Percentiles rank a stretch among this genome's conserved stretches.
phyloP scores from a whole-genome alignment of 1,140 invertebrate genomes.

The Bombus fervidus region DNA sequence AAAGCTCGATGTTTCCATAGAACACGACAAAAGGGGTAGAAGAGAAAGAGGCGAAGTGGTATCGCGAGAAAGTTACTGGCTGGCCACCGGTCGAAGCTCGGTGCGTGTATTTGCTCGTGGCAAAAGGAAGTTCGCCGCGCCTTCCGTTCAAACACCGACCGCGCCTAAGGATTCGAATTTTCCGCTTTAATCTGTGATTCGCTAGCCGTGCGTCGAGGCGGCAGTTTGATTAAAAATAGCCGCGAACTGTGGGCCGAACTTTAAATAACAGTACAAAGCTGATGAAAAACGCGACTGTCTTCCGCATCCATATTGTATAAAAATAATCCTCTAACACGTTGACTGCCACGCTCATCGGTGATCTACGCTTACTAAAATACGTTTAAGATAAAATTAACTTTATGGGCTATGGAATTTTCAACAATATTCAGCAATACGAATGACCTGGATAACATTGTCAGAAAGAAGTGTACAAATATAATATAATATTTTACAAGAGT shows the following conservation, averaged over 20 bases:
- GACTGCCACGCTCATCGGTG: too few relatives aligned
- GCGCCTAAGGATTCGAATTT: constrained; percentile 38
- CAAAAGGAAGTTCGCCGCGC: constrained; percentile 30
- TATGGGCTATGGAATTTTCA: too few relatives aligned
- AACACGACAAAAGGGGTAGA: background rate
- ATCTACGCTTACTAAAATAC: too few relatives aligned
- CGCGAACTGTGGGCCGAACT: background rate
- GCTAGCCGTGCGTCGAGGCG: constrained; percentile 6
- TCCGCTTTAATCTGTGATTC: constrained; percentile 23
- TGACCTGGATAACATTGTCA: too few relatives aligned
- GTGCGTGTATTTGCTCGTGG: constrained; percentile 6
- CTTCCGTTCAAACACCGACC: constrained; percentile 34
- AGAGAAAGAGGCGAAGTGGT: constrained; percentile 15
- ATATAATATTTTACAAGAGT: too few relatives aligned
- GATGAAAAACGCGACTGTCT: background rate
- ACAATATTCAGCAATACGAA: too few relatives aligned
- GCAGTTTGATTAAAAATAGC: constrained; percentile 31
- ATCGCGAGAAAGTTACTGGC: constrained; percentile 18
- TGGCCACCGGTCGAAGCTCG: background rate
- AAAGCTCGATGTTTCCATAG: constrained; percentile 8
- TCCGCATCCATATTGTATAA: too few relatives aligned
- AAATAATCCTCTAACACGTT: too few relatives aligned
- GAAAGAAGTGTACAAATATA: too few relatives aligned
- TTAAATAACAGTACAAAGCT: constrained; percentile 8
- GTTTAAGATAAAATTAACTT: too few relatives aligned